Percentiles rank a stretch among this genome's conserved stretches.
phyloP scores from a whole-genome alignment of 53 echinoderm and acorn worm species.

The Paracentrotus lividus region DNA sequence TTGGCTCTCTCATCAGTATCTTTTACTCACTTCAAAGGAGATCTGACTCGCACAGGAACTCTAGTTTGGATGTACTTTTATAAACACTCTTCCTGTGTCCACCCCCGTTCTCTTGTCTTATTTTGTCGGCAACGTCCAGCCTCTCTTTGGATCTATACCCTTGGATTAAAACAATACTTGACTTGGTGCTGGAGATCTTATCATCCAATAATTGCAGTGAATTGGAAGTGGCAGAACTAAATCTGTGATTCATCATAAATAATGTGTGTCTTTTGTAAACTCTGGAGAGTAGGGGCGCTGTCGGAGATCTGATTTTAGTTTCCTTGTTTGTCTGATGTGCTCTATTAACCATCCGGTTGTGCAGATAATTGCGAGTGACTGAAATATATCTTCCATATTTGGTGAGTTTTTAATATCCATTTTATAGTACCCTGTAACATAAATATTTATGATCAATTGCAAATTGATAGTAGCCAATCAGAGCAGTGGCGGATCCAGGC shows the following conservation, averaged over 20 bases:
- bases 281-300: constrained; percentile 32
- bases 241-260: constrained; percentile 55
- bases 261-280: constrained; percentile 22
- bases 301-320: constrained; percentile 14
- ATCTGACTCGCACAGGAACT: constrained; percentile 38
- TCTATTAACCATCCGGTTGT: not conserved
- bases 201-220: not conserved
- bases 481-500: no score
- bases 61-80: not conserved
- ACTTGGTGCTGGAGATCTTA: not conserved
- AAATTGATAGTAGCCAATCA: no score
- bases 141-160: constrained; percentile 14
- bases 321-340: constrained; percentile 19
- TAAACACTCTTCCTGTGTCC: not conserved
- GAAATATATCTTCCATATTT: constrained; percentile 16
- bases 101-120: not conserved
- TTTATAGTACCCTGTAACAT: no score
- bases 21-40: not conserved
- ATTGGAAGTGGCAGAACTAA: constrained; percentile 35
- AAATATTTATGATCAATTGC: no score
- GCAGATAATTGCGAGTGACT: not conserved
- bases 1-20: not conserved
- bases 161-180: constrained; percentile 53
- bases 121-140: constrained; percentile 8
- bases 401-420: no score